Percentiles rank a stretch among this genome's conserved stretches.
Conservation (phyloP, 2,888 invertebrate genomes). For the Aporophyla lueneburgensis region DNA sequence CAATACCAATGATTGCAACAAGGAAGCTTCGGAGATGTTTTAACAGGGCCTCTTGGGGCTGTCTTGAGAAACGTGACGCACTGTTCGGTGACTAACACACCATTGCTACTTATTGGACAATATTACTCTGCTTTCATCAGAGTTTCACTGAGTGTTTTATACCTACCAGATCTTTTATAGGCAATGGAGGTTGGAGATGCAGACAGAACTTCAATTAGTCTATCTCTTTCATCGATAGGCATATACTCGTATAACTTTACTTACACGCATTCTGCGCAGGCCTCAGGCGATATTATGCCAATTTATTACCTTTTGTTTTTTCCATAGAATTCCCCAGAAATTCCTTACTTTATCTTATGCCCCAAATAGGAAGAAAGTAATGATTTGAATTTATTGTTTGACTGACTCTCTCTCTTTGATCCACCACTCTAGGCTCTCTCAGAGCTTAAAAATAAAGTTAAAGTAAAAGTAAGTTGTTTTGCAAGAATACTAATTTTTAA, state of each 20-base stretch:
- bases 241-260: background rate
- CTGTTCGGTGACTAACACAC: constrained; percentile 8
- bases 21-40: constrained; percentile 1
- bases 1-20: background rate
- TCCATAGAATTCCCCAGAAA: constrained; percentile 28
- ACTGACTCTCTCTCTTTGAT: background rate
- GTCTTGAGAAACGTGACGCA: constrained; percentile 19
- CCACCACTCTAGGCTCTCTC: background rate
- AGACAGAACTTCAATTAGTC: constrained; percentile 10
- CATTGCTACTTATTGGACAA: constrained; percentile 12
- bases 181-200: no score
- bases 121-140: background rate
- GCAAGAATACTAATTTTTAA: background rate
- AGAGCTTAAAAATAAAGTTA: constrained; percentile 11
- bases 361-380: constrained; percentile 32
- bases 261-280: constrained; percentile 27
- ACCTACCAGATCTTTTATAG: background rate
- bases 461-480: no score
- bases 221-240: background rate
- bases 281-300: constrained; percentile 21
- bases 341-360: constrained; percentile 10
- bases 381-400: constrained; percentile 17
- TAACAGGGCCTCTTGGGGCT: background rate
- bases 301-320: constrained; percentile 50
- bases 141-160: background rate